phyloP scores from a whole-genome alignment of 2,113 vertebrate genomes.

The Gnathonemus echidnorhynchus region DNA sequence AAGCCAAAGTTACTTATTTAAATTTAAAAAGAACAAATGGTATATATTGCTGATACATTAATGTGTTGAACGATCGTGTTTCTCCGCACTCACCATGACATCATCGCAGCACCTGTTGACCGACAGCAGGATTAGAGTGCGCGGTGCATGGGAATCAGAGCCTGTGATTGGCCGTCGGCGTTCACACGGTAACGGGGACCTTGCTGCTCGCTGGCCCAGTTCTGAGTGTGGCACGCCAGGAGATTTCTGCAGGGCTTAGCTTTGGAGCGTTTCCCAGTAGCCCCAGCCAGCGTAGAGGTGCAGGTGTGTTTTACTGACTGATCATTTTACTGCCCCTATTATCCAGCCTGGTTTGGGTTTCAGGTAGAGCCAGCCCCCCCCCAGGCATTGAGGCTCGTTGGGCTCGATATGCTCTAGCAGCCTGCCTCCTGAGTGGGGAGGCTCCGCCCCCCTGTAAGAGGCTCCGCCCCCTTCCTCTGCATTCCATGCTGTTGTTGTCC shows the following conservation, averaged over 20 bases:
- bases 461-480: neutral
- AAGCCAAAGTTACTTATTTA: neutral
- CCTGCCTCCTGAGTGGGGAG: neutral
- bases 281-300: neutral
- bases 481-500: neutral
- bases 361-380: neutral
- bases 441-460: neutral
- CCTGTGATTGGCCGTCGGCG: neutral
- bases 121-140: neutral
- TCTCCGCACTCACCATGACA: neutral
- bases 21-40: neutral
- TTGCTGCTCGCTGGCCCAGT: neutral
- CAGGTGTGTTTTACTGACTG: neutral
- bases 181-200: neutral
- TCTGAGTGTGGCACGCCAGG: neutral
- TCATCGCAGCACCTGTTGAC: neutral
- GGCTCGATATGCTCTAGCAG: neutral
- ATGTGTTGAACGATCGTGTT: neutral
- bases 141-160: neutral
- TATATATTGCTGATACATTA: neutral
- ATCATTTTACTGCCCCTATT: neutral
- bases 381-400: neutral
- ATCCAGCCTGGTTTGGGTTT: neutral
- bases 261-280: neutral
- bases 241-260: neutral